These are phyloP conservation scores for Cephus sareptanus DNA, from an alignment of 2,888 invertebrate genomes.

Conservation along the genomic window DNA sequence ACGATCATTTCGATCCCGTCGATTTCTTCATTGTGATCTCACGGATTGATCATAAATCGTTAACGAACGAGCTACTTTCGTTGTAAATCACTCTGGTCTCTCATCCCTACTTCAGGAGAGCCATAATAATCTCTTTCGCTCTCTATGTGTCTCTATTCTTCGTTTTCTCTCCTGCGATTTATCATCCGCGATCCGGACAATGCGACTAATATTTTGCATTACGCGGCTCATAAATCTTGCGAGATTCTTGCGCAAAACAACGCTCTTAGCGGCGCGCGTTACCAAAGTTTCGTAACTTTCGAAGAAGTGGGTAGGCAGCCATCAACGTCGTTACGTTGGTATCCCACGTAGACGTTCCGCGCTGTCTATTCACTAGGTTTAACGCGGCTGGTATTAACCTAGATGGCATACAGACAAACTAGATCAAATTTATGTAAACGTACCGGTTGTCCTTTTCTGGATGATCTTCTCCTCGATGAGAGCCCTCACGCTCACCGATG, in stretches of 20 bases:
- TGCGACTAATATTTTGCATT: slow-evolving; percentile 61
- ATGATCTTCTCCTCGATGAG: slow-evolving; percentile 94
- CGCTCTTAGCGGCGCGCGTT: neutral
- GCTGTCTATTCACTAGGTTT: neutral
- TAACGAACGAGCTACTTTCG: neutral
- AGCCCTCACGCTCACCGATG: slow-evolving; percentile 89
- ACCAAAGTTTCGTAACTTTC: neutral
- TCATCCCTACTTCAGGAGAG: neutral
- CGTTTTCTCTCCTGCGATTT: slow-evolving; percentile 35
- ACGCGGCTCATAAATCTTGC: slow-evolving; percentile 52
- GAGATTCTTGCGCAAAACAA: neutral
- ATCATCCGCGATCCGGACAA: slow-evolving; percentile 57
- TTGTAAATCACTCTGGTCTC: neutral
- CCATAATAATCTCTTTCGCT: neutral
- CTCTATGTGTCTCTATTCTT: neutral
- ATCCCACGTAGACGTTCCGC: neutral
- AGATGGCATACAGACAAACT: neutral
- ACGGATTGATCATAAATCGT: neutral
- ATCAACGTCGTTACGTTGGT: neutral
- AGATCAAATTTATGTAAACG: slow-evolving; percentile 5
- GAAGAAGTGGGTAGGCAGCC: neutral
- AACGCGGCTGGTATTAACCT: neutral
- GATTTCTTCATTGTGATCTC: neutral
- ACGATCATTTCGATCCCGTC: neutral
- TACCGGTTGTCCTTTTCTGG: slow-evolving; percentile 79